Conservation (phyloP, 2,113 vertebrate genomes). For the Malurus elegans region DNA sequence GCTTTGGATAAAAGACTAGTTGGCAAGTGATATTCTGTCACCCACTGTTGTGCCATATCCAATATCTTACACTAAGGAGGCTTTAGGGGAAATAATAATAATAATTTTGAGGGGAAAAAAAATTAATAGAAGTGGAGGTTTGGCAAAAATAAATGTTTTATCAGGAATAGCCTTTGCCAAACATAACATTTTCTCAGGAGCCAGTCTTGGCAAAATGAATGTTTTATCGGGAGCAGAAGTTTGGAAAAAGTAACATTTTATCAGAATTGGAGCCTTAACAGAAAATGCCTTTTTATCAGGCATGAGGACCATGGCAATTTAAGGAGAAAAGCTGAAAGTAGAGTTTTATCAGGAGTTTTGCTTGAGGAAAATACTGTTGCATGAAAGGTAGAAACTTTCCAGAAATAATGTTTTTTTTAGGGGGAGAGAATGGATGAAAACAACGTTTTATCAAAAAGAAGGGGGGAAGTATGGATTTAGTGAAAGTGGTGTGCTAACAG, state of each 20-base stretch:
- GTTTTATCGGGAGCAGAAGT: constrained; percentile 42
- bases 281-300: constrained; percentile 57
- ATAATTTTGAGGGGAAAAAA: constrained; percentile 44
- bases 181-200: constrained; percentile 65
- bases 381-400: constrained; percentile 26
- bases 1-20: constrained; percentile 32
- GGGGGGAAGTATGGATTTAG: constrained; percentile 1
- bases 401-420: constrained; percentile 61
- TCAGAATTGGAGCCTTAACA: constrained; percentile 43
- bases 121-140: constrained; percentile 37
- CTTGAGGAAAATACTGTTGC: constrained; percentile 24
- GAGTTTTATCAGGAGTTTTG: constrained; percentile 35
- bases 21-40: not conserved
- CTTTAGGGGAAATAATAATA: constrained; percentile 54
- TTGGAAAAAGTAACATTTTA: constrained; percentile 52
- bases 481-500: constrained; percentile 56
- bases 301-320: not conserved
- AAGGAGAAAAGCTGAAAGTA: constrained; percentile 38
- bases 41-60: constrained; percentile 3
- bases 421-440: constrained; percentile 26
- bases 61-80: not conserved
- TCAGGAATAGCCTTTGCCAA: constrained; percentile 9
- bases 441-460: constrained; percentile 44
- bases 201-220: constrained; percentile 55
- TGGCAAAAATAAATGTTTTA: constrained; percentile 50